These are phyloP conservation scores for Heterodera filipjevi DNA, from an alignment of 2,888 invertebrate species.

Conservation along the genomic window DNA sequence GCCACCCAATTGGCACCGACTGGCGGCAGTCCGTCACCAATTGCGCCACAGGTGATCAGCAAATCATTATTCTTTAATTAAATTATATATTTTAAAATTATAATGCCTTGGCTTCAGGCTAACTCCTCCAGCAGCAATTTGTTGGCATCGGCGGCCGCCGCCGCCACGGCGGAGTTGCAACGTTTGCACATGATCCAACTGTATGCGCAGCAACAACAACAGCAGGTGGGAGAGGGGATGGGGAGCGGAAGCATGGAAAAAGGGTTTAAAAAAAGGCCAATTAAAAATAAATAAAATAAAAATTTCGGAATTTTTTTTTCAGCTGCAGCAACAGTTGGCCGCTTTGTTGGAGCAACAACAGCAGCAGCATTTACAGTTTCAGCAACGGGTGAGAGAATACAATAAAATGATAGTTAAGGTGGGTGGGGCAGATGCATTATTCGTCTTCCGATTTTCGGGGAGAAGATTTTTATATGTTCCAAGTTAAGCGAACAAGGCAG, in stretches of 20 bases:
- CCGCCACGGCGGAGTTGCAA: slow-evolving; percentile 34
- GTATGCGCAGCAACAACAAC: slow-evolving; percentile 43
- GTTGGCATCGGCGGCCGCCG: slow-evolving; percentile 17
- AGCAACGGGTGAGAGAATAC: not conserved
- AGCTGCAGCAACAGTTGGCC: slow-evolving; percentile 27
- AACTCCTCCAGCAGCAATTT: not conserved
- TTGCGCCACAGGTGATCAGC: not conserved
- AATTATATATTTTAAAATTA: not conserved
- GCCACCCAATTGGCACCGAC: slow-evolving; percentile 15
- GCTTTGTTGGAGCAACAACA: slow-evolving; percentile 23
- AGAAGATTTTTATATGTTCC: too few relatives aligned
- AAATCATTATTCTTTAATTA: not conserved
- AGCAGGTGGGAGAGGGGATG: not conserved
- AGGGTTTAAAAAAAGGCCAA: not conserved
- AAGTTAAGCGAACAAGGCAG: too few relatives aligned
- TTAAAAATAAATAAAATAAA: not conserved
- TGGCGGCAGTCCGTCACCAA: not conserved
- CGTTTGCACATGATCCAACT: slow-evolving; percentile 45
- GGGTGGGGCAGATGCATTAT: too few relatives aligned
- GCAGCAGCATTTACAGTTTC: slow-evolving; percentile 22
- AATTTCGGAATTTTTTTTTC: not conserved
- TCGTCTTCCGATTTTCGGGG: too few relatives aligned
- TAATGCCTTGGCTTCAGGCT: not conserved
- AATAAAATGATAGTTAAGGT: too few relatives aligned
- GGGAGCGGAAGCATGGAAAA: not conserved